Evolutionary conservation across 1,140 invertebrate species (phyloP), one percentile per base, ranked within the genome.

Genomic region (Vanessa atalanta): DNA sequence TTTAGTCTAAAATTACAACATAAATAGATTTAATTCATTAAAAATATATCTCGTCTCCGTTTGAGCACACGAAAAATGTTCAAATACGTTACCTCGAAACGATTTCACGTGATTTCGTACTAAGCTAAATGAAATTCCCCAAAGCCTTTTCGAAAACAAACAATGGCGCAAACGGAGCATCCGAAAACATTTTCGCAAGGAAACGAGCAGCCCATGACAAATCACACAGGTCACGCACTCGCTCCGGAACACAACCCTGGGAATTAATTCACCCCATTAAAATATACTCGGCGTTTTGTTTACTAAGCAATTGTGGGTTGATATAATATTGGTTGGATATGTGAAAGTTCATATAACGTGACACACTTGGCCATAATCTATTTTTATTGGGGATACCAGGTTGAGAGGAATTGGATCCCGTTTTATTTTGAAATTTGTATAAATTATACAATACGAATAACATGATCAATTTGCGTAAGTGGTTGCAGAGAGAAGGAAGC

Each of bases 241-340:
- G 47, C 60, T 23, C 60, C 55, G 69, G 69, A 71, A 71, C 70
- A 60, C 31, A 65, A 23, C 61, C 61, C 60, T 14, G 70, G 70
- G 70, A 71, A 71, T 71, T 71, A 71, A 71, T 65, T 71, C 70
- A 71, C 60, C 70, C 70, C 61, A 71, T 71, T 71, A 71, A 71
- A 71, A 71, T 71, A 71, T 71, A 71, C 61, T 47, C 61, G 70
- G 67, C 23, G 48, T 48, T 71, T 71, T 71, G 31, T 48, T 71
- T 65, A 48, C 70, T 16, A 26, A 51, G 57, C 61, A 47, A 70
- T 65, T 71, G 16, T 26, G 60, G 61, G 26, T 37, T 71, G 70
- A 71, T 71, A 71, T 31, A 4, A 31, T 65, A 71, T 71, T 51
- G 37, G 37, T 65, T 43, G 26, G 57, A 61, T 43, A 23, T 61